Conservation (phyloP, 2,888 invertebrate species). For the Nymphalis polychloros region DNA sequence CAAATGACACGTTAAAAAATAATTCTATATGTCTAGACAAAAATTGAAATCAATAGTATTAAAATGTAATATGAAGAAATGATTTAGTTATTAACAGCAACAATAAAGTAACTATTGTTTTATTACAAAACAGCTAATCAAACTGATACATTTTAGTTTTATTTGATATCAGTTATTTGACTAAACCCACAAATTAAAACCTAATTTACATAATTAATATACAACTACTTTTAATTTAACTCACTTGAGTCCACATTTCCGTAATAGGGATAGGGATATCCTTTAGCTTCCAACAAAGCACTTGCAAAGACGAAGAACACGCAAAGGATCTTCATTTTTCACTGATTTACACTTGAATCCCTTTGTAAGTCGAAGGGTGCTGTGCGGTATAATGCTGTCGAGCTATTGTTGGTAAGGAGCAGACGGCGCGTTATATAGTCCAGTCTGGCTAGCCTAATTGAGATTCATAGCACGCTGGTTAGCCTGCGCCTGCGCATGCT, state of each 20-base stretch:
- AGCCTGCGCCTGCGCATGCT: constrained; percentile 57
- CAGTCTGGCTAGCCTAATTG: constrained; percentile 66
- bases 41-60: background rate
- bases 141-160: no score
- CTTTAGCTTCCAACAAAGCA: constrained; percentile 57
- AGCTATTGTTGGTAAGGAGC: constrained; percentile 55
- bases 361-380: constrained; percentile 54
- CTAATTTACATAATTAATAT: background rate
- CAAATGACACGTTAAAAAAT: background rate
- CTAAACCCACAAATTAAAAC: background rate
- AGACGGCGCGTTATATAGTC: constrained; percentile 68
- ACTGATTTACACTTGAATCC: constrained; percentile 44
- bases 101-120: no score
- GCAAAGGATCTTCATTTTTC: constrained; percentile 57
- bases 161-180: no score
- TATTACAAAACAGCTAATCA: no score
- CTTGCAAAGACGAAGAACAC: constrained; percentile 54
- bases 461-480: constrained; percentile 62
- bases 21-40: background rate
- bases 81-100: background rate
- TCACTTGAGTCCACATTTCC: constrained; percentile 72
- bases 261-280: constrained; percentile 70
- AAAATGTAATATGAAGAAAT: background rate
- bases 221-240: constrained; percentile 41
- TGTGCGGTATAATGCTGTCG: constrained; percentile 52